Evolutionary conservation across 1,140 invertebrate species (phyloP).

Genomic region (Musca domestica): DNA sequence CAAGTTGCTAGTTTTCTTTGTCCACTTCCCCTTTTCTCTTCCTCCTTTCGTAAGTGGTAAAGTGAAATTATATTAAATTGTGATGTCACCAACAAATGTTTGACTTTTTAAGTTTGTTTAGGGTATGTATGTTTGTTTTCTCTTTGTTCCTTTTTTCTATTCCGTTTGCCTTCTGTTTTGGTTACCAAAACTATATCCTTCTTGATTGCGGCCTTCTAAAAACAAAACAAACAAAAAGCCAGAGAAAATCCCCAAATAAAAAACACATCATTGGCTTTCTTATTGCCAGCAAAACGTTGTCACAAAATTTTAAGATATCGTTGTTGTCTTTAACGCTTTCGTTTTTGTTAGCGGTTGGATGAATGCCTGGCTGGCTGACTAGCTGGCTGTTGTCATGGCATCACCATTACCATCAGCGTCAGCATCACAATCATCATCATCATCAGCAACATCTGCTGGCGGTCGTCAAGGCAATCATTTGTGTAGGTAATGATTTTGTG

Average conservation of each 20-base stretch:
- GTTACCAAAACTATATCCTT: too few species aligned
- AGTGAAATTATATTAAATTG: constrained; percentile 16
- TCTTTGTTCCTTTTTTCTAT: too few species aligned
- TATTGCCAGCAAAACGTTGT: constrained; percentile 16
- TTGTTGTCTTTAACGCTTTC: not conserved
- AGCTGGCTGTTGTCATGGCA: not conserved
- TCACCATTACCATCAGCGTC: too few species aligned
- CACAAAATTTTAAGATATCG: constrained; percentile 10
- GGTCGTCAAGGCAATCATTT: constrained; percentile 16
- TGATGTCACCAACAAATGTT: constrained; percentile 14
- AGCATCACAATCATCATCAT: constrained; percentile 4
- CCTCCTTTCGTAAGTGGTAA: not conserved
- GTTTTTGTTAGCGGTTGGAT: not conserved
- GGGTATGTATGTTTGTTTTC: constrained; percentile 3
- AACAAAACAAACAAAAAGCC: not conserved
- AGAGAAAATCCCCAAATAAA: too few species aligned
- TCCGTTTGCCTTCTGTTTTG: too few species aligned
- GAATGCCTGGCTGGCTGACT: not conserved
- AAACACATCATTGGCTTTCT: not conserved
- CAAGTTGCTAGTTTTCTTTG: too few species aligned
- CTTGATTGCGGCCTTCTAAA: constrained; percentile 6
- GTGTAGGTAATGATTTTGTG: constrained; percentile 20
- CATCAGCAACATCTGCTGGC: constrained; percentile 20
- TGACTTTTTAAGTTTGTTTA: constrained; percentile 3
- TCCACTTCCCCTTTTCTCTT: not conserved